Base-by-base conservation (phyloP, 2,888 invertebrate genomes). In the Ischnura elegans region DNA sequence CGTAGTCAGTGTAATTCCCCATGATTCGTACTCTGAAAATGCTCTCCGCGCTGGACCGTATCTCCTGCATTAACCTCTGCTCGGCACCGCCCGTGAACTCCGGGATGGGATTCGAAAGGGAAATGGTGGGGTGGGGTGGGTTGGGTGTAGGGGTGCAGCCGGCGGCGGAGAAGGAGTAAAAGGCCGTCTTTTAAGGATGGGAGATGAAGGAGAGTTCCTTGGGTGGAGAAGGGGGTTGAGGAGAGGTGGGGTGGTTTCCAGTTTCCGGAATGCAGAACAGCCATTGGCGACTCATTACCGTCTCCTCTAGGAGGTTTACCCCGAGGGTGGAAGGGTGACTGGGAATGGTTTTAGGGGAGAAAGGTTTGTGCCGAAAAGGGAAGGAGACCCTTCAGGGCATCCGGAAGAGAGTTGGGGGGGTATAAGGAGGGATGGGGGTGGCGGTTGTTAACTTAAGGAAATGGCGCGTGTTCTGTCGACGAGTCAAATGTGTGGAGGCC, bases 221-320 rank as follows among this genome's bases (percentile, higher is more conserved):
- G 43, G 29, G 43, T 10, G 45, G 45, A 36, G 43, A 0, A 45
- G 45, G 86, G 43, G 13, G 36, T 29, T 90, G 2, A 61, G 61
- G 36, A 43, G n/a, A 25, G 86, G 43, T 2, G 46, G n/a, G 45
- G 43, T 10, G 21, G 90, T 42, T 51, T 51, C 36, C 42, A 45
- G 90, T 66, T 90, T 90, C 90, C 90, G 90, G 90, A 90, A 90
- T 90, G 90, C 90, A 61, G 61, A 90, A 90, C 66, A 61, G 90
- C 90, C 66, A 90, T 90, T 90, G 90, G 90, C 90, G 66, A 90
- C 90, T 90, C 90, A 90, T 90, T 90, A 90, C 90, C 90, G 90
- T 43, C 90, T 90, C 45, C 90, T 66, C 43, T n/a, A n/a, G n/a
- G 61, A 66, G 61, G 90, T 90, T 90, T 43, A 66, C 90, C 90